Percentiles rank a stretch among this genome's conserved stretches.
These are phyloP conservation scores for Pelecanus crispus DNA, from an alignment of 2,113 vertebrate species.

Conservation along the genomic window DNA sequence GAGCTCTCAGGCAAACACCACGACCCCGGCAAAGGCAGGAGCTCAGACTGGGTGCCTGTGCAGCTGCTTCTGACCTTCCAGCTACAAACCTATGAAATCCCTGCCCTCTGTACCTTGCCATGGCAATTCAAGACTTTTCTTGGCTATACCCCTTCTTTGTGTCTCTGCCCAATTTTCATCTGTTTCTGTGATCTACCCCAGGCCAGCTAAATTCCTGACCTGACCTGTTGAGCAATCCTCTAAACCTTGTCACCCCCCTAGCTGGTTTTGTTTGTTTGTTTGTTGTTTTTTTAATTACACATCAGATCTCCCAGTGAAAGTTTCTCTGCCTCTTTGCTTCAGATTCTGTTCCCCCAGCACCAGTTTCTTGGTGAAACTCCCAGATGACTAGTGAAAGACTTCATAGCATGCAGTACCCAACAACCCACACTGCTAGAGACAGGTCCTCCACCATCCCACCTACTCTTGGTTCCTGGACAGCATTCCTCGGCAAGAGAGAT, in stretches of 20 bases:
- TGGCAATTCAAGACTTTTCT: neutral
- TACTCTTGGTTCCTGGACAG: neutral
- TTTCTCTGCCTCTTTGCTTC: neutral
- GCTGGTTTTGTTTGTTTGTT: neutral
- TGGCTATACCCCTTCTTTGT: neutral
- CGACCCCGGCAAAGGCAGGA: neutral
- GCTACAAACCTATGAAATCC: neutral
- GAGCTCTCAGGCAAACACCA: neutral
- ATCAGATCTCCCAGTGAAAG: neutral
- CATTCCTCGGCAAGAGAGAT: neutral
- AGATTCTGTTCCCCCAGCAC: neutral
- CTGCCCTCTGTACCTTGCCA: neutral
- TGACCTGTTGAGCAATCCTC: neutral
- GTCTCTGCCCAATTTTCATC: neutral
- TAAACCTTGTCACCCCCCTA: neutral
- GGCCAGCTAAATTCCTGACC: neutral
- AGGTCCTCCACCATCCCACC: neutral
- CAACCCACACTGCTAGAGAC: neutral
- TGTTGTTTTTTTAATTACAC: neutral
- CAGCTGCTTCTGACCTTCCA: neutral
- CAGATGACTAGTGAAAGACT: neutral
- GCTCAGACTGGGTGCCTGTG: fast-evolving
- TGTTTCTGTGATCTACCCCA: neutral
- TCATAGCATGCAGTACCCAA: neutral
- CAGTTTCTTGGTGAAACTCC: neutral